Percentiles rank a stretch among this genome's conserved stretches.
Conservation (phyloP, 2,113 vertebrate genomes). For the Indicator maculatus region DNA sequence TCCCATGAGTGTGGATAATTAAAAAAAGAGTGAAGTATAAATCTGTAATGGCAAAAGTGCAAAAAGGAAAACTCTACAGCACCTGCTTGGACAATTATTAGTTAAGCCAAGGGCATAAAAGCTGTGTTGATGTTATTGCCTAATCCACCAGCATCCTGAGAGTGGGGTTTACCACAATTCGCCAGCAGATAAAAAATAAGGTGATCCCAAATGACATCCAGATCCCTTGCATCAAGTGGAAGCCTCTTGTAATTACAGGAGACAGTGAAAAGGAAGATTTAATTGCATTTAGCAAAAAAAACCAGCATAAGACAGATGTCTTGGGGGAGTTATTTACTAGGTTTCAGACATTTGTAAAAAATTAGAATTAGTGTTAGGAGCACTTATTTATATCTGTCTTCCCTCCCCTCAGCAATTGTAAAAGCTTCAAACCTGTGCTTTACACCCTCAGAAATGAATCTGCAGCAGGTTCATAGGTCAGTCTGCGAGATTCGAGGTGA, state of each 20-base stretch:
- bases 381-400: slow-evolving; percentile 30
- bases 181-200: slow-evolving; percentile 5
- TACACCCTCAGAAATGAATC: neutral
- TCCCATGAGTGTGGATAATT: neutral
- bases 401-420: neutral
- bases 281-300: neutral
- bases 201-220: neutral
- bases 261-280: neutral
- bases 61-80: neutral
- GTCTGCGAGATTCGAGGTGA: slow-evolving; percentile 46
- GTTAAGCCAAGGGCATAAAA: neutral
- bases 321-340: neutral
- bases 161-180: neutral
- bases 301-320: neutral
- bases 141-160: neutral
- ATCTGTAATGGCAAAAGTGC: neutral
- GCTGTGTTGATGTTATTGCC: neutral
- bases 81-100: neutral
- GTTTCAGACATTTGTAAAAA: neutral
- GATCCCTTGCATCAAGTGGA: neutral
- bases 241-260: neutral
- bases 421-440: slow-evolving; percentile 46
- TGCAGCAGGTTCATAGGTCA: slow-evolving; percentile 33
- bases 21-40: neutral
- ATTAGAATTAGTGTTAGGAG: neutral